Evolutionary conservation across 2,888 invertebrate species (phyloP).

Genomic region (Stenolophus ochropezus): DNA sequence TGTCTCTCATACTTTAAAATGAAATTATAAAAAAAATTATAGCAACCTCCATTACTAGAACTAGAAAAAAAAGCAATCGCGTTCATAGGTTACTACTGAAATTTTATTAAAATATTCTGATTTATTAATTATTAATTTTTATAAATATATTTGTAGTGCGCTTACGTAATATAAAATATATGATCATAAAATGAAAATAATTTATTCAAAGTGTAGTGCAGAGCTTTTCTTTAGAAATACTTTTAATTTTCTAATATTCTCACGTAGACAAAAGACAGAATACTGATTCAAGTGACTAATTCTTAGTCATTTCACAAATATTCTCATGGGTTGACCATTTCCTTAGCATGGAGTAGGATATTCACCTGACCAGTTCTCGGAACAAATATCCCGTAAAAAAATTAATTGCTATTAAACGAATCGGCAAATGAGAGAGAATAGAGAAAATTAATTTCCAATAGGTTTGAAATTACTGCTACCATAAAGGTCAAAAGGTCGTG

Average conservation of each 20-base stretch:
- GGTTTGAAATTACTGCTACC: slow-evolving; percentile 12
- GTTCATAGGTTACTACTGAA: too few relatives aligned
- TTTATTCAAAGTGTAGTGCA: background rate
- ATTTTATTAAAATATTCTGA: too few relatives aligned
- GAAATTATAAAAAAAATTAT: too few relatives aligned
- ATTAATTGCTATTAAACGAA: slow-evolving; percentile 14
- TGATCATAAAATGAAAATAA: too few relatives aligned
- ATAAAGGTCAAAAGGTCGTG: slow-evolving; percentile 26
- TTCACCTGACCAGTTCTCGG: slow-evolving; percentile 11
- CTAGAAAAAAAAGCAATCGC: too few relatives aligned
- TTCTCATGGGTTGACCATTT: background rate
- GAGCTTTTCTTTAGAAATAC: background rate
- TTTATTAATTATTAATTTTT: too few relatives aligned
- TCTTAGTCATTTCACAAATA: background rate
- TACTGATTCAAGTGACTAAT: background rate
- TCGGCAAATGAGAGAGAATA: slow-evolving; percentile 6
- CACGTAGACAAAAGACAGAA: slow-evolving; percentile 3
- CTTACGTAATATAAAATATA: too few relatives aligned
- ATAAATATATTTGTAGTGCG: too few relatives aligned
- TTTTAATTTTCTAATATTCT: background rate
- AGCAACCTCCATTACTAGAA: too few relatives aligned
- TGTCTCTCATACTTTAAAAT: too few relatives aligned
- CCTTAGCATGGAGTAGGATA: background rate
- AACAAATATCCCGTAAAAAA: background rate
- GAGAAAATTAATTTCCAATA: slow-evolving; percentile 28